Evolutionary conservation across 1,140 invertebrate genomes (phyloP), one percentile per base, ranked within the genome.

Genomic region (Procambarus clarkii): DNA sequence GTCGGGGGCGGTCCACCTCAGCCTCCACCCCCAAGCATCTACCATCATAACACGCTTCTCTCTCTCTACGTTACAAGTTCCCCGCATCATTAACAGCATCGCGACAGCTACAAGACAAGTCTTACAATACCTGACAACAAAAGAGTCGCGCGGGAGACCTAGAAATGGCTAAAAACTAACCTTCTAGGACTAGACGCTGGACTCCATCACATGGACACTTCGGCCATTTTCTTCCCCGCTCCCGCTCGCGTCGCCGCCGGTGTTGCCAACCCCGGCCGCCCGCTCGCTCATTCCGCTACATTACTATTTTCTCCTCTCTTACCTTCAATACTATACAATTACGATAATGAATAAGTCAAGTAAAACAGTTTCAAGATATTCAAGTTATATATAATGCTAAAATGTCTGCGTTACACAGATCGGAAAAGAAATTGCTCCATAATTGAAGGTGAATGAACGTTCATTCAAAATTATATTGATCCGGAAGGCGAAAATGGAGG

Each of bases 391-490:
- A 3, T 18, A 3, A 64, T 64, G 9, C 60, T 64, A 18, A 64
- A 64, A 64, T 64, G 13, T 15, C 18, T 64, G 9, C 34, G 34
- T 15, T 18, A 13, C 4, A 64, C 3, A 64, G 18, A 64, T 3
- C 9, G 60, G 15, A 9, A 11, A 64, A 3, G 9, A 64, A 15
- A 13, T 64, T 3, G 9, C 60, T 64, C 60, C 60, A 64, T 21
- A 64, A 64, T 64, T 64, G 60, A 18, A 64, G 60, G 9, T 64
- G 9, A 64, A 64, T 64, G 60, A 21, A 64, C 60, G 60, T 64
- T 64, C 60, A 64, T 64, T 64, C 60, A 64, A 64, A 64, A 64
- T 64, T 64, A 64, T 64, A 64, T 64, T 64, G 60, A 64, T 64
- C 60, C 60, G 3, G 60, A 64, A 21, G 3, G 13, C 18, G 60